Percentiles rank a stretch among this genome's conserved stretches.
Evolutionary conservation across 2,888 invertebrate species (phyloP).

Genomic region (Tachystola acroxantha): DNA sequence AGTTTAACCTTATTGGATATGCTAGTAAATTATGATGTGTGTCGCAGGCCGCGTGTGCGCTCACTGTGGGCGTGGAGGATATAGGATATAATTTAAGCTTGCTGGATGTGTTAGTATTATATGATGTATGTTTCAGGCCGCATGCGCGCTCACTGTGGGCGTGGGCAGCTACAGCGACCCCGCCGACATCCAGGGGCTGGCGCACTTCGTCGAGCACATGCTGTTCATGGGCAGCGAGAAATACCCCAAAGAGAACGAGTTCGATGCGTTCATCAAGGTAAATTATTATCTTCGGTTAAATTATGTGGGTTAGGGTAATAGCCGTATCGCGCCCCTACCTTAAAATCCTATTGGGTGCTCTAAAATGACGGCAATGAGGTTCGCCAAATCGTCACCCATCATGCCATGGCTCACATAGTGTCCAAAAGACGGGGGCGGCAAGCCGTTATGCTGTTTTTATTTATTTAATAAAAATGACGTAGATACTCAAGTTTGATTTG

Average conservation of each 20-base stretch:
- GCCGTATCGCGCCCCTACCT: too few relatives aligned
- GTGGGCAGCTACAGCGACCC: constrained; percentile 91
- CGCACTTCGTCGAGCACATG: constrained; percentile 94
- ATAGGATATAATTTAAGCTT: background rate
- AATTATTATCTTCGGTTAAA: too few relatives aligned
- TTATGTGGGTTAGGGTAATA: too few relatives aligned
- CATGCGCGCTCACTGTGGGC: constrained; percentile 85
- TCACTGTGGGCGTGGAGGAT: constrained; percentile 85
- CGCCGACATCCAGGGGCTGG: constrained; percentile 85
- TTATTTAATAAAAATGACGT: too few relatives aligned
- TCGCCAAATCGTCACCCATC: too few relatives aligned
- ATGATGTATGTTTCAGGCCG: constrained; percentile 51
- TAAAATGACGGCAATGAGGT: too few relatives aligned
- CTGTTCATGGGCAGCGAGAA: constrained; percentile 96
- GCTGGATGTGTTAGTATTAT: constrained; percentile 49
- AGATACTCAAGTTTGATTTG: too few relatives aligned
- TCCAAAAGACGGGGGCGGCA: too few relatives aligned
- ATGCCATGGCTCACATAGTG: too few relatives aligned
- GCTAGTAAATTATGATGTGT: constrained; percentile 56
- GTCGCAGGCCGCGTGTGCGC: constrained; percentile 80
- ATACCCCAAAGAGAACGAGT: constrained; percentile 91
- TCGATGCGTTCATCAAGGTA: constrained; percentile 87
- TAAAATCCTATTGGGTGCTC: too few relatives aligned
- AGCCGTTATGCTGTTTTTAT: too few relatives aligned
- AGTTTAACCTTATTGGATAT: background rate